Conservation (phyloP, 2,797 vertebrate species). For the Psittacula derbiana region DNA sequence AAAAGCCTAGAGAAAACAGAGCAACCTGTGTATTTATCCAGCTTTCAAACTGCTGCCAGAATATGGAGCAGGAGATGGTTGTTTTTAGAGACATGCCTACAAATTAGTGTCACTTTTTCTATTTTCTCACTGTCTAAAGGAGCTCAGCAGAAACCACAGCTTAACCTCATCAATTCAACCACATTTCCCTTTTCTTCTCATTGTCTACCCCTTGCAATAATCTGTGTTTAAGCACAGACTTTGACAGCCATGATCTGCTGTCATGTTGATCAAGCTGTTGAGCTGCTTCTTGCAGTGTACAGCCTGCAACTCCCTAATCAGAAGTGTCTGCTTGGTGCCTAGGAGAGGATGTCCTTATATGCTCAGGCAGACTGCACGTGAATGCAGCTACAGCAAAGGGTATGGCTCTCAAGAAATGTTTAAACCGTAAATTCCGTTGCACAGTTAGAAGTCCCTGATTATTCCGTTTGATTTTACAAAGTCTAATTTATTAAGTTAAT, state of each 20-base stretch:
- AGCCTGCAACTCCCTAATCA: not conserved
- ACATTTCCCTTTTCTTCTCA: not conserved
- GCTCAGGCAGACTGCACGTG: not conserved
- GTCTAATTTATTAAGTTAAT: not conserved
- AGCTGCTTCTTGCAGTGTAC: not conserved
- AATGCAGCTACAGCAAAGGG: not conserved
- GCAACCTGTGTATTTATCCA: not conserved
- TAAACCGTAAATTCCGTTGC: not conserved
- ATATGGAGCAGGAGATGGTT: not conserved
- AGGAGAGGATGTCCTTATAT: not conserved
- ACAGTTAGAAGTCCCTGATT: not conserved
- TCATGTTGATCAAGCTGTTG: constrained; percentile 31
- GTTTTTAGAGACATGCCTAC: not conserved
- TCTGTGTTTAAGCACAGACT: not conserved
- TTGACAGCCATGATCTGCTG: constrained; percentile 1
- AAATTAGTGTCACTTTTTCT: constrained; percentile 3
- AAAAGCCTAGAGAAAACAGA: not conserved
- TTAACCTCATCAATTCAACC: not conserved
- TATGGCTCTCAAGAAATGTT: not conserved
- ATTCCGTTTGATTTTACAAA: not conserved
- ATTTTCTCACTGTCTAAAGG: not conserved
- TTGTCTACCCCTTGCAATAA: not conserved
- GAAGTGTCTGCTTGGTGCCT: not conserved
- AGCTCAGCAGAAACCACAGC: not conserved
- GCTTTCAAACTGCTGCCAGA: not conserved